Base-by-base conservation (phyloP, 2,888 invertebrate species). In the Cybosia mesomella region DNA sequence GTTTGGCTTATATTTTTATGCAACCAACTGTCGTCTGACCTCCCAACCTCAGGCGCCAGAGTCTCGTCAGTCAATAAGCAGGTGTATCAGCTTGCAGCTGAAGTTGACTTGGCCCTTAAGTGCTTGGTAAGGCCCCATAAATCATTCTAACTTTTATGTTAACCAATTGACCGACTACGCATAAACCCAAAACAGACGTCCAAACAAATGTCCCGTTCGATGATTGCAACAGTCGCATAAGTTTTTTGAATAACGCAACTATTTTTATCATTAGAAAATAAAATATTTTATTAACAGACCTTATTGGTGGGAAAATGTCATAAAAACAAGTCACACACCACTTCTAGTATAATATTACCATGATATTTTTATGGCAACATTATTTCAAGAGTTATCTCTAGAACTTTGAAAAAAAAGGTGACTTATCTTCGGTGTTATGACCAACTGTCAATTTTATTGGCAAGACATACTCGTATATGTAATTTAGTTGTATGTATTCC, bases 301-400 rank as follows among this genome's bases (percentile, higher is more conserved):
- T 7, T 49, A n/a, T 49, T 49, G 18, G 49, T 49, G 49, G 49
- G 49, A 49, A 49, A 49, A n/a, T 18, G 49, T 9, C n/a, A 49
- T 49, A n/a, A 49, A 49, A 49, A 49, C 49, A 49, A 49, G n/a
- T 49, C 8, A 49, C n/a, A n/a, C 49, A n/a, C 49, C n/a, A 49
- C n/a, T 43, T 43, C 43, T 39, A 39, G 39, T 39, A 43, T 43
- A 43, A 43, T 43, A 18, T 43, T 5, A 15, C 8, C 9, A 49
- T n/a, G n/a, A n/a, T 49, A 49, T n/a, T 49, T 49, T n/a, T 49
- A 49, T 49, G 49, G 9, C 49, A 2, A n/a, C 2, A n/a, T 49
- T 49, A 49, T 49, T 49, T 49, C n/a, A 49, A n/a, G 49, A 49
- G 49, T n/a, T 49, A n/a, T 49, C 49, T n/a, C 18, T n/a, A 49